Evolutionary conservation across 2,888 invertebrate species (phyloP), one percentile per base, ranked within the genome.

Genomic region (Drosophila algonquin): DNA sequence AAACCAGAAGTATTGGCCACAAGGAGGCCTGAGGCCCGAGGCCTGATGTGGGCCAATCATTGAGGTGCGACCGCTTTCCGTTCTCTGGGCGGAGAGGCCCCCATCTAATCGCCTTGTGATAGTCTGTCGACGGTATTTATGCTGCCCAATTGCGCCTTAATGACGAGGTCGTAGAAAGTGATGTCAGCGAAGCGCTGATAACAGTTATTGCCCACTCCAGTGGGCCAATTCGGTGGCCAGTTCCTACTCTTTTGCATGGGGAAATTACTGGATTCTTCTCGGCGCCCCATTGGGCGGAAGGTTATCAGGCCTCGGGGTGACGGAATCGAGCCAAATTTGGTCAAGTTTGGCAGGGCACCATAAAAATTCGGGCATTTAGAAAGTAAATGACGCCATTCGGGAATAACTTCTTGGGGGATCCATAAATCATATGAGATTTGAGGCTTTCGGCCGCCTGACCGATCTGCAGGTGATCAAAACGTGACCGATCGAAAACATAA

Each of bases 71-170:
- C 44, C 69, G 40, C 35, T 53, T 40, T 8, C 8, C 16, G 35
- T 30, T 69, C 50, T 52, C 65, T 5, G n/a, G 14, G 21, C 35
- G 46, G 32, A 27, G 18, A 18, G 9, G 8, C 44, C 40, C 46
- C n/a, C 35, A 47, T 60, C 32, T 27, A 60, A 64, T 53, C 56
- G 45, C 32, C 47, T 46, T 45, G 58, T 55, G 65, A 71, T 77
- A 75, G 77, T 73, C 80, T 60, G 69, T 63, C 70, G 64, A 71
- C 55, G 83, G 83, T 79, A 87, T 81, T 87, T 85, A 77, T 70
- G 68, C 54, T 57, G 63, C 56, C 48, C 77, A 69, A 88, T 87
- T 70, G 71, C 70, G 65, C 47, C 73, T 80, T 86, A 86, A 86
- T 83, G 64, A 68, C 71, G 73, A 54, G 67, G 64, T 63, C 65